phyloP scores from a whole-genome alignment of 1,140 invertebrate genomes.

The Myzus persicae region DNA sequence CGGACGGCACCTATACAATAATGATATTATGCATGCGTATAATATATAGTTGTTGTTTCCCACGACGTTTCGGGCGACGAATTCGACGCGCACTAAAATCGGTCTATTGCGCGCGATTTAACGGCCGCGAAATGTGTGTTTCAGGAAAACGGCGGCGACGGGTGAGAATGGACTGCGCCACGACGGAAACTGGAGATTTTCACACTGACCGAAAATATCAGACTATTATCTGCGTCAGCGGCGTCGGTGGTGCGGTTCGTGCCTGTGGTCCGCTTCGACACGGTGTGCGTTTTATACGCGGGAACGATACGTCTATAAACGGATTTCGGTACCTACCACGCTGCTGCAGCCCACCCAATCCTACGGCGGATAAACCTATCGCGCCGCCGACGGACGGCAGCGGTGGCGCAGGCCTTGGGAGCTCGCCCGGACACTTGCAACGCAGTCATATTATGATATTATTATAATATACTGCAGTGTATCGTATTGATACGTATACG shows the following conservation, averaged over 20 bases:
- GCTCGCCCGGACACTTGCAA: background rate
- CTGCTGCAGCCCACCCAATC: background rate
- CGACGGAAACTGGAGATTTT: background rate
- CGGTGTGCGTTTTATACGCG: constrained; percentile 31
- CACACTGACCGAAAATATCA: constrained; percentile 1
- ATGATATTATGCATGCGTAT: no score
- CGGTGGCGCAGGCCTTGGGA: constrained; percentile 24
- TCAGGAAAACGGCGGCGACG: background rate
- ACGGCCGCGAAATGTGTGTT: background rate
- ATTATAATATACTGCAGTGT: no score
- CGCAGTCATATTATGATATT: background rate
- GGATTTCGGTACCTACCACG: background rate
- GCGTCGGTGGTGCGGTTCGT: constrained; percentile 18
- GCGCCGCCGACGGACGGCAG: background rate
- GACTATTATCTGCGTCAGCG: background rate
- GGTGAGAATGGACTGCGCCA: no score
- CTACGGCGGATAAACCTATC: background rate
- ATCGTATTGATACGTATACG: no score
- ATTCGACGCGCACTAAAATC: constrained; percentile 44
- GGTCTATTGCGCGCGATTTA: constrained; percentile 23
- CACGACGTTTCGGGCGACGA: background rate
- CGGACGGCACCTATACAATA: background rate
- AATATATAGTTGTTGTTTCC: background rate
- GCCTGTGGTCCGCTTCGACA: constrained; percentile 2
- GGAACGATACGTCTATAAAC: background rate